Evolutionary conservation across 2,888 invertebrate genomes (phyloP).

Genomic region (Cybosia mesomella): DNA sequence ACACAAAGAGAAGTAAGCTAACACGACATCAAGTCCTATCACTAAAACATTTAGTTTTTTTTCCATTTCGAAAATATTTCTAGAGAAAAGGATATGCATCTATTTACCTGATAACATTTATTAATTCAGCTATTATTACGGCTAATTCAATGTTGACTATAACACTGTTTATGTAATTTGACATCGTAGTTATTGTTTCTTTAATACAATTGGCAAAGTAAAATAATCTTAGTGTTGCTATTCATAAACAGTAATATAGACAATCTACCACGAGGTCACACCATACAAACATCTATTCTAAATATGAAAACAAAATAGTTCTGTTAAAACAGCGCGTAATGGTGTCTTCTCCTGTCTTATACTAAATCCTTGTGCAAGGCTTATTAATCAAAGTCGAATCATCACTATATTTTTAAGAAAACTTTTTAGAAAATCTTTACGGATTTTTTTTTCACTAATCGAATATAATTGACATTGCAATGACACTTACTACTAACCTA

Average conservation of each 20-base stretch:
- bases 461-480: slow-evolving; percentile 87
- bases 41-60: slow-evolving; percentile 78
- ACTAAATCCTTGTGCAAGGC: slow-evolving; percentile 65
- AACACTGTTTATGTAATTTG: slow-evolving; percentile 71
- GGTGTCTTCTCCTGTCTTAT: slow-evolving; percentile 59
- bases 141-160: slow-evolving; percentile 70
- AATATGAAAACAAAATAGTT: slow-evolving; percentile 58
- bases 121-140: slow-evolving; percentile 71
- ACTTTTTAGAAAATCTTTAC: slow-evolving; percentile 81
- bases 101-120: slow-evolving; percentile 83
- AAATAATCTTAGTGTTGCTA: slow-evolving; percentile 36
- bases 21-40: slow-evolving; percentile 82
- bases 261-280: slow-evolving; percentile 68
- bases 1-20: slow-evolving; percentile 73
- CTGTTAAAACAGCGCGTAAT: slow-evolving; percentile 56
- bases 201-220: slow-evolving; percentile 32
- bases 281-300: slow-evolving; percentile 74
- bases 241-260: slow-evolving; percentile 70
- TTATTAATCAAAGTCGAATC: slow-evolving; percentile 56
- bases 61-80: slow-evolving; percentile 79
- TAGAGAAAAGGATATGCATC: slow-evolving; percentile 87
- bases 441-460: slow-evolving; percentile 81
- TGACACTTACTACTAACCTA: slow-evolving; percentile 86
- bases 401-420: slow-evolving; percentile 64
- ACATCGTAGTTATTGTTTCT: slow-evolving; percentile 41